These are phyloP conservation scores for Temnothorax unifasciatus DNA, from an alignment of 2,888 invertebrate genomes.

Conservation along the genomic window DNA sequence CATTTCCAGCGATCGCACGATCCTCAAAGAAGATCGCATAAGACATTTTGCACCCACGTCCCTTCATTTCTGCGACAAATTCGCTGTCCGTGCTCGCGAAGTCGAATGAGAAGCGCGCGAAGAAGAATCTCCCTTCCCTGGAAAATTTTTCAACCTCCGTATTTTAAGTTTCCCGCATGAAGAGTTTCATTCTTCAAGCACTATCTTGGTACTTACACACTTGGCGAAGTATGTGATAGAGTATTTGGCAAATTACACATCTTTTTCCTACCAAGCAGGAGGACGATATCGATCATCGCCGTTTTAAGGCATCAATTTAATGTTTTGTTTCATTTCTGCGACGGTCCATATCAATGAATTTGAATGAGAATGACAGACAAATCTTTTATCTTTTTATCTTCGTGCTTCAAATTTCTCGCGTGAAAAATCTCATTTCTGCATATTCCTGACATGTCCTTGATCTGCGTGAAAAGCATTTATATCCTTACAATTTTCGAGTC, in stretches of 20 bases:
- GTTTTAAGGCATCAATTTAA: slow-evolving; percentile 3
- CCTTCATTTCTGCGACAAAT: slow-evolving; percentile 44
- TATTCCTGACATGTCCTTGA: neutral
- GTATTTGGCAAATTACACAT: slow-evolving; percentile 26
- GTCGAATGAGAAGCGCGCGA: slow-evolving; percentile 37
- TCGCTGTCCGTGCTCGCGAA: slow-evolving; percentile 43
- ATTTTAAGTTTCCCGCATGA: slow-evolving; percentile 34
- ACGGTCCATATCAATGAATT: neutral
- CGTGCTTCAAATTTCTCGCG: neutral
- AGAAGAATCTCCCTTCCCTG: neutral
- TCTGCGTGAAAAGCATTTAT: neutral
- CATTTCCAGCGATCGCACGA: slow-evolving; percentile 45
- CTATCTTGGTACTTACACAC: slow-evolving; percentile 20
- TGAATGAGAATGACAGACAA: neutral
- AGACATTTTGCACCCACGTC: slow-evolving; percentile 30
- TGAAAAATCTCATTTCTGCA: slow-evolving; percentile 10
- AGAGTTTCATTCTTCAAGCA: slow-evolving; percentile 30
- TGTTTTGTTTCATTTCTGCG: slow-evolving; percentile 14
- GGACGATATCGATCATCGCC: neutral
- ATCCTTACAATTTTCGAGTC: neutral
- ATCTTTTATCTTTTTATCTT: neutral
- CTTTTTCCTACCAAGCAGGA: neutral
- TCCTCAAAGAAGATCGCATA: slow-evolving; percentile 26
- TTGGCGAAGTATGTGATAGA: slow-evolving; percentile 17
- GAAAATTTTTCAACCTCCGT: slow-evolving; percentile 32